phyloP scores from a whole-genome alignment of 2,113 vertebrate species.

The Tenrec ecaudatus region DNA sequence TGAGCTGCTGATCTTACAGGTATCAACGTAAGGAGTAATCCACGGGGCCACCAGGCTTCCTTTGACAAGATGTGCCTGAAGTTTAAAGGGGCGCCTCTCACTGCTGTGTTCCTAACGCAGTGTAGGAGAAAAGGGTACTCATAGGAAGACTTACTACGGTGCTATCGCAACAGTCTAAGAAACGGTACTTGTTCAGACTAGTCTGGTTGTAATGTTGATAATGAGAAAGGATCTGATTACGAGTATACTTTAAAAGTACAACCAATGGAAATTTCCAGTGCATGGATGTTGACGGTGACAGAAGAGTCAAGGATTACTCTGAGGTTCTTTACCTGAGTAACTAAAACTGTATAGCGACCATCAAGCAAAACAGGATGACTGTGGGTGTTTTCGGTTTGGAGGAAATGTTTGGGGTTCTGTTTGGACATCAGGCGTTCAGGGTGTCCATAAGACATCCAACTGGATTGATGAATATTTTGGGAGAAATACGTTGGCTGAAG shows the following conservation, averaged over 20 bases:
- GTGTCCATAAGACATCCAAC: no score
- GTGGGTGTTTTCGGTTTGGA: no score
- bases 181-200: background rate
- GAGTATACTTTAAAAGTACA: background rate
- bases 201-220: background rate
- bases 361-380: no score
- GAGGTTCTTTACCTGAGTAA: no score
- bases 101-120: background rate
- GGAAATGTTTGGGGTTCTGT: no score
- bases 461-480: no score
- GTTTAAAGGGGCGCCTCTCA: background rate
- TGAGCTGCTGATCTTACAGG: no score
- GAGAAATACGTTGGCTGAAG: no score
- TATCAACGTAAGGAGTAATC: no score
- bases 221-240: background rate
- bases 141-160: background rate
- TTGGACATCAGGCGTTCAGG: no score
- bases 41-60: no score
- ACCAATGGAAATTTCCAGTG: background rate
- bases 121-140: background rate
- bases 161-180: background rate
- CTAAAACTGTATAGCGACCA: no score
- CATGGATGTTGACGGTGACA: background rate
- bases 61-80: background rate
- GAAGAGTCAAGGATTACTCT: background rate